Conservation (phyloP, 2,797 vertebrate genomes). For the Steatocranus sp. region DNA sequence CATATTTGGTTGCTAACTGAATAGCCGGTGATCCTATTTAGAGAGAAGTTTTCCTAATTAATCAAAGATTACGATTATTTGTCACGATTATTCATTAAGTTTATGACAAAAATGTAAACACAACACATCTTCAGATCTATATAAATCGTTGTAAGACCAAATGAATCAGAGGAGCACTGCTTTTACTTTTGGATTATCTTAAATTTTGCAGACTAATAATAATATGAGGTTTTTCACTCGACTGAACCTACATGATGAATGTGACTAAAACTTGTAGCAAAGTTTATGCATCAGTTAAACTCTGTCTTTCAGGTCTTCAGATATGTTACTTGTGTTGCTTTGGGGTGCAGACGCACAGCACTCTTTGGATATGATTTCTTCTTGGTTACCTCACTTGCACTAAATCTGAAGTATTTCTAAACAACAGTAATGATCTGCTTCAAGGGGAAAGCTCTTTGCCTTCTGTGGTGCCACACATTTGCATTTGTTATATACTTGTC, state of each 20-base stretch:
- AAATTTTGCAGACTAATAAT: background rate
- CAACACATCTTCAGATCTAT: background rate
- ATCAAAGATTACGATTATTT: background rate
- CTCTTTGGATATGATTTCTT: background rate
- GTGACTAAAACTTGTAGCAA: background rate
- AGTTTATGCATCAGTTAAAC: background rate
- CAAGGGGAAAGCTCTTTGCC: background rate
- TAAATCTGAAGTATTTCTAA: background rate
- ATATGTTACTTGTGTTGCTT: background rate
- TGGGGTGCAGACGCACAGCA: background rate
- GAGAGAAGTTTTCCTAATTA: background rate
- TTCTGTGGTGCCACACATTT: background rate
- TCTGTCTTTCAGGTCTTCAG: background rate
- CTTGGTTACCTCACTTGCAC: background rate
- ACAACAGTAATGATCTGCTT: background rate
- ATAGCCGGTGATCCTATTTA: background rate
- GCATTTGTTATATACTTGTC: background rate
- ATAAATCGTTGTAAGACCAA: background rate
- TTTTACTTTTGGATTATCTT: background rate
- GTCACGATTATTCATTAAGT: background rate
- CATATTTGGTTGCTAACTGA: fast-evolving
- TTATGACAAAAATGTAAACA: background rate
- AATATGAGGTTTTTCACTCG: background rate
- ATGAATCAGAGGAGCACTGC: background rate
- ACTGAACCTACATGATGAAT: background rate